A percentile compares a stretch with the other conserved stretches of the same genome.
phyloP scores from a whole-genome alignment of 2,113 vertebrate genomes.

The Lasiurus cinereus region DNA sequence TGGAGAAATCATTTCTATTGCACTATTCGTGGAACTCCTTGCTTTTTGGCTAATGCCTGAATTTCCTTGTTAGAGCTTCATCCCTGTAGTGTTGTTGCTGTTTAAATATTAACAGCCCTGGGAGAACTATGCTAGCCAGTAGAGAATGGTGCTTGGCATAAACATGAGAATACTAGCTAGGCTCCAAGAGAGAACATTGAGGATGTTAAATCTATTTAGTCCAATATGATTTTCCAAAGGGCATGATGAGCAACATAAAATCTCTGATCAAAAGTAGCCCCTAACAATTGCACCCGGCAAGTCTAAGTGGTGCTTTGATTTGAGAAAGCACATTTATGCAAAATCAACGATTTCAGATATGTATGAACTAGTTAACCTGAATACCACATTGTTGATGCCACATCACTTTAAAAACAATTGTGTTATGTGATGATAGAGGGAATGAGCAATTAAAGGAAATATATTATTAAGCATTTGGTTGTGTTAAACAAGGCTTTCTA shows the following conservation, averaged over 20 bases:
- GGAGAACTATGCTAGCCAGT: neutral
- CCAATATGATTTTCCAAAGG: neutral
- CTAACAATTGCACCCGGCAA: rapidly evolving
- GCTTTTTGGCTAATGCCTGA: neutral
- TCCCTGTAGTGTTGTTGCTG: neutral
- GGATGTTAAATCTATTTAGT: neutral
- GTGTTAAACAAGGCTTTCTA: neutral
- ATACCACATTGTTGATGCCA: neutral
- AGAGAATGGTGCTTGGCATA: neutral
- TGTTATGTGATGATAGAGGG: neutral
- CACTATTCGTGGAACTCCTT: neutral
- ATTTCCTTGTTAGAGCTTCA: neutral
- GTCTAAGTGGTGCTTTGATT: neutral
- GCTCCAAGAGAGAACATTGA: neutral
- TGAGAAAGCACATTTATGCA: neutral
- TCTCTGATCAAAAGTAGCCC: neutral
- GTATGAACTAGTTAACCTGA: neutral
- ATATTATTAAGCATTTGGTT: neutral
- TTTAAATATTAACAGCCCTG: neutral
- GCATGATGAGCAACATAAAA: neutral
- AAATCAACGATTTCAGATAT: neutral
- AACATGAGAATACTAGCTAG: neutral
- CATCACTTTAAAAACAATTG: neutral
- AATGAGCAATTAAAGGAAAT: neutral
- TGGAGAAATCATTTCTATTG: neutral